Percentiles rank a stretch among this genome's conserved stretches.
Conservation (phyloP, 1,140 invertebrate genomes). For the Heliothis subflexa region DNA sequence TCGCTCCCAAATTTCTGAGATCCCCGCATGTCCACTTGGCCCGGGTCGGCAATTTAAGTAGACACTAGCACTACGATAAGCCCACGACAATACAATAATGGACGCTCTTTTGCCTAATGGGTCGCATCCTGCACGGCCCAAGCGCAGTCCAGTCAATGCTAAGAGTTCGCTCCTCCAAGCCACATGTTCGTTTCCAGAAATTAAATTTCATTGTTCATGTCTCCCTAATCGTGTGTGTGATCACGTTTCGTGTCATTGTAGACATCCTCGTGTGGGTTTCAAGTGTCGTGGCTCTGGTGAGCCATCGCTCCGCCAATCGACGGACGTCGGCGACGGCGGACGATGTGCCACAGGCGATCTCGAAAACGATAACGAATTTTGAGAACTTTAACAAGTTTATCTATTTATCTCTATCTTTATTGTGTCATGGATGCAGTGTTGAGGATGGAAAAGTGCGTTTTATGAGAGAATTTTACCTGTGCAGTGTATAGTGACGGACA, state of each 20-base stretch:
- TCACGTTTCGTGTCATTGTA: conserved; percentile 68
- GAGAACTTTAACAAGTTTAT: conserved; percentile 47
- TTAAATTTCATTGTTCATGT: conserved; percentile 62
- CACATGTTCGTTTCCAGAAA: conserved; percentile 63
- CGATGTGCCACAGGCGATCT: conserved; percentile 64
- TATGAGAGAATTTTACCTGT: conserved; percentile 60
- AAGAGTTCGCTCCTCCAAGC: conserved; percentile 67
- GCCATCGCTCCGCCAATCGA: conserved; percentile 55
- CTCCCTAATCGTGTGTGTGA: conserved; percentile 64
- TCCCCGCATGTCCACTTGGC: conserved; percentile 62
- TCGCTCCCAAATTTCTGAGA: conserved; percentile 42
- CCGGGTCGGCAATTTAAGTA: conserved; percentile 69
- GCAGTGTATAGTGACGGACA: conserved; percentile 75
- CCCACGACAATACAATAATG: conserved; percentile 85
- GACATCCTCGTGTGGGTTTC: conserved; percentile 73
- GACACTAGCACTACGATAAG: conserved; percentile 77
- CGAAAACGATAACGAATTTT: conserved; percentile 64
- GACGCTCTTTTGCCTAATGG: conserved; percentile 81
- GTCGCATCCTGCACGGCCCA: conserved; percentile 75
- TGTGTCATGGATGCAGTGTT: conserved; percentile 81
- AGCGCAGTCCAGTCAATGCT: conserved; percentile 80
- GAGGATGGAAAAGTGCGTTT: conserved; percentile 59
- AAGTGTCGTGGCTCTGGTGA: conserved; percentile 45
- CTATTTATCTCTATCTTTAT: conserved; percentile 42
- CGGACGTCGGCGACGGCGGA: conserved; percentile 59